A percentile compares a stretch with the other conserved stretches of the same genome.
Conservation (phyloP, 1,140 invertebrate species). For the Plectus sambesii region DNA sequence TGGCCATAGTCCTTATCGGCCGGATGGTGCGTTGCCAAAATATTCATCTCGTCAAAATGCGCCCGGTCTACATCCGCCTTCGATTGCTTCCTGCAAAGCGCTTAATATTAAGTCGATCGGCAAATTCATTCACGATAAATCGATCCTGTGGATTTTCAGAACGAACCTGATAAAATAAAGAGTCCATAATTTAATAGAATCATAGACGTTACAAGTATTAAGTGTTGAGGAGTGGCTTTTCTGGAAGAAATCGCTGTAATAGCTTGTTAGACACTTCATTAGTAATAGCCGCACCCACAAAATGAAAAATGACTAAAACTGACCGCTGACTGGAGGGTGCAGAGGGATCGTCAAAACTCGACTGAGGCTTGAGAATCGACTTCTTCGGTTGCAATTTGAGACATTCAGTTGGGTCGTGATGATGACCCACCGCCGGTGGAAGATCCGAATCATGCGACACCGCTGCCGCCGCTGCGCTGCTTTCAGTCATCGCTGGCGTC, state of each 20-base stretch:
- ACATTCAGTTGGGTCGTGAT: slow-evolving; percentile 35
- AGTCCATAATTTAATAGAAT: too few species aligned
- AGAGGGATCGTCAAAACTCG: slow-evolving; percentile 10
- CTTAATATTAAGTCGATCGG: background rate
- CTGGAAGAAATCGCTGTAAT: too few species aligned
- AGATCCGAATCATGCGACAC: too few species aligned
- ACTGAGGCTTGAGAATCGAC: slow-evolving; percentile 35
- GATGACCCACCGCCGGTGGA: too few species aligned
- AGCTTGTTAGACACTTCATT: too few species aligned
- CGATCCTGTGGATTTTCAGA: too few species aligned
- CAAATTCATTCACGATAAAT: too few species aligned
- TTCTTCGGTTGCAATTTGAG: slow-evolving; percentile 43
- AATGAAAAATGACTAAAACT: slow-evolving; percentile 26
- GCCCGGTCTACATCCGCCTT: slow-evolving; percentile 18
- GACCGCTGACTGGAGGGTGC: slow-evolving; percentile 31
- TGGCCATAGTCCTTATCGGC: slow-evolving; percentile 96
- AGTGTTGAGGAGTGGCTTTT: too few species aligned
- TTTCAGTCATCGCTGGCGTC: too few species aligned
- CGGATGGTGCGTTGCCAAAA: slow-evolving; percentile 91
- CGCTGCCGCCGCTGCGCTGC: too few species aligned
- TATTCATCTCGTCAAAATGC: slow-evolving; percentile 92
- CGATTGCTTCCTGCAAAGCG: background rate
- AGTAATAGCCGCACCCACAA: background rate
- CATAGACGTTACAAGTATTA: too few species aligned
- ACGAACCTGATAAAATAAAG: too few species aligned